Conservation (phyloP, 2,888 invertebrate species). For the Chloromyia formosa region DNA sequence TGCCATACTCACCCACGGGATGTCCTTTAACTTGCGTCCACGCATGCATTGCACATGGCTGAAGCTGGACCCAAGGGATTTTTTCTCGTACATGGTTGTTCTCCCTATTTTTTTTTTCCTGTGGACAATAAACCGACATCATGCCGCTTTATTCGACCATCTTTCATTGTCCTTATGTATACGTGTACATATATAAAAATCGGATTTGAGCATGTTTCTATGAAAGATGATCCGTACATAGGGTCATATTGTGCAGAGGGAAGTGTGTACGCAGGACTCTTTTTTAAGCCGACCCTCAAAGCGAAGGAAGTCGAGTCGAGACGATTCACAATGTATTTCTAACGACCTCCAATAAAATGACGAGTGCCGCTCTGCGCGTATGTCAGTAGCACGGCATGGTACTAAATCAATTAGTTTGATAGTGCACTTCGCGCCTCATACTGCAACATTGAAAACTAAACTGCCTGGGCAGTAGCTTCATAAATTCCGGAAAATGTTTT, state of each 20-base stretch:
- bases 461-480: background rate
- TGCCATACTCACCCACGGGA: background rate
- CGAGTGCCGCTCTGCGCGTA: slow-evolving; percentile 11
- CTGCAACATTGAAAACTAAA: slow-evolving; percentile 25
- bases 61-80: slow-evolving; percentile 7
- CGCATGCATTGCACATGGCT: slow-evolving; percentile 29
- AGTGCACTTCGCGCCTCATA: slow-evolving; percentile 27
- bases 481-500: slow-evolving; percentile 24
- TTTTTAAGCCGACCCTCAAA: background rate
- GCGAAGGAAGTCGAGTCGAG: background rate
- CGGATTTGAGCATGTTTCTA: too few species aligned
- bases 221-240: background rate
- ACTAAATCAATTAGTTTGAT: slow-evolving; percentile 40
- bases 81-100: background rate
- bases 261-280: slow-evolving; percentile 19
- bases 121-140: too few species aligned
- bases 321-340: slow-evolving; percentile 6
- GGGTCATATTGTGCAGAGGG: background rate
- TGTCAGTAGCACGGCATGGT: slow-evolving; percentile 31
- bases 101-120: background rate
- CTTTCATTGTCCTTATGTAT: too few species aligned
- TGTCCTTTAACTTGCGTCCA: slow-evolving; percentile 4
- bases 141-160: too few species aligned
- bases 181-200: too few species aligned
- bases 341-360: slow-evolving; percentile 23